Evolutionary conservation across 2,113 vertebrate species (phyloP), one percentile per base, ranked within the genome.

Genomic region (Orthochromis indermauri): DNA sequence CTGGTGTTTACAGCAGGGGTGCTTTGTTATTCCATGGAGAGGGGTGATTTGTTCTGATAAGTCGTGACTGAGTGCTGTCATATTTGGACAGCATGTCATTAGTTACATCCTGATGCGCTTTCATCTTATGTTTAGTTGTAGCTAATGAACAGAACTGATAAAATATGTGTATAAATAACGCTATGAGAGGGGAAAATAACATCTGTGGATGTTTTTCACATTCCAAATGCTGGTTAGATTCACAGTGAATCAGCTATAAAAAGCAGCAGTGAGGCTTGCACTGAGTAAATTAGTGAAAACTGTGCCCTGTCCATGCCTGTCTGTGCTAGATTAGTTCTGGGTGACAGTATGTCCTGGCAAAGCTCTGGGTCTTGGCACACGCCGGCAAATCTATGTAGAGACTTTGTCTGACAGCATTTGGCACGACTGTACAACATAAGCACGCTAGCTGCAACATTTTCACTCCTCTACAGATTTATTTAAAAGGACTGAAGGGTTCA

Each of bases 311-410:
- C 81, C 45, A 63, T 81, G 88, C 37, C 81, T 85, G 86, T 85
- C 89, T 91, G 84, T 86, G 59, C 90, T 85, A 90, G 91, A 90
- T 91, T 93, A 93, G 87, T 90, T 90, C 80, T 88, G 90, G 88
- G 86, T 93, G 93, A 94, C 90, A 88, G 86, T 78, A 49, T 86
- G 63, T 88, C 85, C 89, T 92, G 89, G 90, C 90, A 87, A 80
- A 84, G 86, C 89, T 89, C 59, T 55, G 55, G 57, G 47, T 93
- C 88, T 91, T 91, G 80, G 90, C 88, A 91, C 82, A 86, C 45
- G 16, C 78, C 81, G 82, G 83, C 84, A 87, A 90, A 92, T 92
- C 71, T 92, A 88, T 82, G 90, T 86, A 54, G 47, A 89, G 86
- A 90, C 85, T 88, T 86, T 66, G 40, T 90, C 88, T 80, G 84